Conservation (phyloP, 2,113 vertebrate species). For the Alethe diademata region DNA sequence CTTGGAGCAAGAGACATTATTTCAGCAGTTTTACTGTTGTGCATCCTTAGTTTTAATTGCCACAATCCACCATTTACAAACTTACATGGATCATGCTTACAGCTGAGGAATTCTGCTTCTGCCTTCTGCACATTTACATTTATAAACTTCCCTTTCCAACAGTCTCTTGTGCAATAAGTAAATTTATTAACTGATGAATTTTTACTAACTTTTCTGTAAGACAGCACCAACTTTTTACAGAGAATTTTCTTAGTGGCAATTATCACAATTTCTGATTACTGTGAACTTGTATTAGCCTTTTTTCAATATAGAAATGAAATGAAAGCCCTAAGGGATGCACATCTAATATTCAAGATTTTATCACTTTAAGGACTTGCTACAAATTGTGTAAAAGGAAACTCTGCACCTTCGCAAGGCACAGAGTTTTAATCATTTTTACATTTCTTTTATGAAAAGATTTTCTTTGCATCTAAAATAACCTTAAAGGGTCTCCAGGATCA, state of each 20-base stretch:
- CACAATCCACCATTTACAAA: constrained; percentile 1
- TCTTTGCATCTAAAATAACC: constrained; percentile 58
- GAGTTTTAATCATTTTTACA: constrained; percentile 61
- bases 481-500: constrained; percentile 46
- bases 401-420: constrained; percentile 46
- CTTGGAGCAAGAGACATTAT: constrained; percentile 1
- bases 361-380: constrained; percentile 52
- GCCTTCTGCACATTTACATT: constrained; percentile 10
- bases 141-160: constrained; percentile 3
- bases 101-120: neutral
- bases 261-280: constrained; percentile 58
- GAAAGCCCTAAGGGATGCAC: constrained; percentile 53
- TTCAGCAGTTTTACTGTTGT: constrained; percentile 41
- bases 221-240: neutral
- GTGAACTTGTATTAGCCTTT: constrained; percentile 49
- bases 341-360: constrained; percentile 60
- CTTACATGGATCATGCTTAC: constrained; percentile 42
- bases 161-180: constrained; percentile 2
- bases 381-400: constrained; percentile 61
- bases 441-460: constrained; percentile 55
- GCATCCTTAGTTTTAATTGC: constrained; percentile 50
- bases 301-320: constrained; percentile 57
- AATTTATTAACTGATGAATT: constrained; percentile 39
- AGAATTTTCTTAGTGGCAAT: constrained; percentile 26
- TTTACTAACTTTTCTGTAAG: constrained; percentile 28